These are phyloP conservation scores for Elymnias hypermnestra DNA, from an alignment of 1,140 invertebrate species.

Conservation along the genomic window DNA sequence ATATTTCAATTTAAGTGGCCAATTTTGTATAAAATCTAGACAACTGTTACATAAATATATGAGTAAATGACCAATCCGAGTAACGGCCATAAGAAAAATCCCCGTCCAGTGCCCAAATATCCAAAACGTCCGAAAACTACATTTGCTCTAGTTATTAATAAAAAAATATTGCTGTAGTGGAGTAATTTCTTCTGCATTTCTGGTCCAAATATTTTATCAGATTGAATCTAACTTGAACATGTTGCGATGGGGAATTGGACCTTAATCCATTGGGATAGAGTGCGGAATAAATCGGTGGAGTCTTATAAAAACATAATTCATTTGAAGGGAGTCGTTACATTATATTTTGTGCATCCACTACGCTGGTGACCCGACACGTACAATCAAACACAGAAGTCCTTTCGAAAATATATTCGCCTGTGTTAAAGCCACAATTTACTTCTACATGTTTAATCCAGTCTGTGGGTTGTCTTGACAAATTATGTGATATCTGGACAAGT, in stretches of 20 bases:
- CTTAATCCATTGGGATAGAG: background rate
- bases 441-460: too few relatives aligned
- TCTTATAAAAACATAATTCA: constrained; percentile 17
- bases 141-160: background rate
- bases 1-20: too few relatives aligned
- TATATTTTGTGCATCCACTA: constrained; percentile 27
- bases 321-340: constrained; percentile 20
- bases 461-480: too few relatives aligned
- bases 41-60: too few relatives aligned
- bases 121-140: background rate
- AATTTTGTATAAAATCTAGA: too few relatives aligned
- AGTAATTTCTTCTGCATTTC: constrained; percentile 3
- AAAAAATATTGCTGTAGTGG: background rate
- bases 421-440: too few relatives aligned
- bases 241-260: background rate
- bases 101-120: background rate
- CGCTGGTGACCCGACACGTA: constrained; percentile 24
- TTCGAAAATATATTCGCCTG: too few relatives aligned
- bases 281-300: background rate
- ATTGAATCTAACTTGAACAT: background rate
- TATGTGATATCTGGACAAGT: too few relatives aligned
- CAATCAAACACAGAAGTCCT: constrained; percentile 11
- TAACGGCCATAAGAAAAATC: too few relatives aligned
- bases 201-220: constrained; percentile 1
- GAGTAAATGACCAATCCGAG: too few relatives aligned